Evolutionary conservation across 2,113 vertebrate genomes (phyloP), one percentile per base, ranked within the genome.

Genomic region (Chaetorhynchus papuensis): DNA sequence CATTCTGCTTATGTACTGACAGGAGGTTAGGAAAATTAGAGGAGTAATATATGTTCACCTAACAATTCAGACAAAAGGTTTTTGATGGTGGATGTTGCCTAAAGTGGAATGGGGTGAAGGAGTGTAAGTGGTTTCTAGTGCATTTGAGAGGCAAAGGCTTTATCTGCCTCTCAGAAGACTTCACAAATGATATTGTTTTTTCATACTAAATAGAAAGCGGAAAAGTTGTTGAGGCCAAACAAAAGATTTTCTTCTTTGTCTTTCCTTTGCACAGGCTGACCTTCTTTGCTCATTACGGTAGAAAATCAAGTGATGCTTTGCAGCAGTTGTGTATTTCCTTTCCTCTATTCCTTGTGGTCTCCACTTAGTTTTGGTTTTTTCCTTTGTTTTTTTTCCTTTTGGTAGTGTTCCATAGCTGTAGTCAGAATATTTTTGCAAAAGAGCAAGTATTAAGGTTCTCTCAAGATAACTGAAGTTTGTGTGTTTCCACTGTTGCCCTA

Each of bases 301-400:
- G 79, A 53, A 87, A 87, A 65, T 14, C 20, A 28, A 57, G 45
- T 69, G 28, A 22, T 57, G 15, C 20, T 84, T 94, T 52, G 19
- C 53, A 71, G 31, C 13, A 54, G 35, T 49, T 82, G 17, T 56
- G 64, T 83, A 11, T 84, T 94, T 92, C 17, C 16, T 56, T 87
- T 79, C 14, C 23, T 45, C 5, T 77, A 0, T 15, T 35, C 39
- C 14, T 60, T 84, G 27, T 60, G 60, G 18, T 41, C 31, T 66
- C 19, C n/a, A 35, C 31, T 75, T 27, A 9, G 27, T 59, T 83
- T 33, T 6, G 4, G 1, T 11, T 41, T 33, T 22, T 7, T 13
- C 0, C 2, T 1, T 3, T 5, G 1, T 13, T 53, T 72, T 68
- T 64, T 53, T 13, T 2, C 7, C 8, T 68, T 84, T 44, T 75